Percentiles rank a stretch among this genome's conserved stretches.
Conservation (phyloP, 2,888 invertebrate species). For the Synanthedon andrenaeformis region DNA sequence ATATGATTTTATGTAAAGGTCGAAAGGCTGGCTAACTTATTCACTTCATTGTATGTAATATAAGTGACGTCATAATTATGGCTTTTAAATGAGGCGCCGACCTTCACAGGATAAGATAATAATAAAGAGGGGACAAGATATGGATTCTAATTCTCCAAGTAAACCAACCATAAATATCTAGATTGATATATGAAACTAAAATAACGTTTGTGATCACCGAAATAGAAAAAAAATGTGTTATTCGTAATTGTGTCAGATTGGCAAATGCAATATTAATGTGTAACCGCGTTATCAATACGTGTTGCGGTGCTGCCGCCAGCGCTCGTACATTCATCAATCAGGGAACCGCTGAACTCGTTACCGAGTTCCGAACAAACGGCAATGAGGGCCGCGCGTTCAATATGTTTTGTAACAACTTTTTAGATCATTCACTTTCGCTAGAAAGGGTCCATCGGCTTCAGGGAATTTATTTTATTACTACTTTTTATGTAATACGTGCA, state of each 20-base stretch:
- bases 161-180: no score
- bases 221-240: not conserved
- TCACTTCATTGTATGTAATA: no score
- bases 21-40: no score
- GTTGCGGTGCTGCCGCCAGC: constrained; percentile 18
- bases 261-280: constrained; percentile 34
- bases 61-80: no score
- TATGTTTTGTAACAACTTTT: constrained; percentile 56
- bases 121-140: no score
- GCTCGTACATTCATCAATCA: constrained; percentile 54
- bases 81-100: no score
- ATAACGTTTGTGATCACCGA: not conserved
- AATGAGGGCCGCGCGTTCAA: constrained; percentile 38
- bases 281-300: constrained; percentile 45
- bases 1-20: no score
- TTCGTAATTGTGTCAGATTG: constrained; percentile 1
- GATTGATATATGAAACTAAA: not conserved
- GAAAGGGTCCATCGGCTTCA: constrained; percentile 21
- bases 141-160: no score
- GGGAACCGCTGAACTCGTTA: constrained; percentile 57
- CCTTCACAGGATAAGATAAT: no score
- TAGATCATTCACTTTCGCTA: constrained; percentile 61
- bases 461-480: constrained; percentile 12
- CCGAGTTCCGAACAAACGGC: constrained; percentile 49
- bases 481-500: constrained; percentile 9